Evolutionary conservation across 2,888 invertebrate species (phyloP).

Genomic region (Dryococelus australis): DNA sequence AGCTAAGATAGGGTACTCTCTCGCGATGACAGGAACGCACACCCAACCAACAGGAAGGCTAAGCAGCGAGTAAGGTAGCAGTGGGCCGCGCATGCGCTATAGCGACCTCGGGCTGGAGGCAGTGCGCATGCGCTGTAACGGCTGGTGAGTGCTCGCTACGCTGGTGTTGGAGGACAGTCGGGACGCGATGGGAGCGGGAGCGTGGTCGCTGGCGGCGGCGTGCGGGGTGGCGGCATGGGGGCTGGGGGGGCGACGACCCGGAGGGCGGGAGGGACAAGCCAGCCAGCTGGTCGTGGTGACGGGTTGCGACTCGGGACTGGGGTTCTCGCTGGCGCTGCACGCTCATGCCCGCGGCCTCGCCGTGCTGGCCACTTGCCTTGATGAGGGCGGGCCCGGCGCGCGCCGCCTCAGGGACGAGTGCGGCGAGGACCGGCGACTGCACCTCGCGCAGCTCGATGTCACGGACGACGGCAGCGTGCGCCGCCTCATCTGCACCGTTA

Average conservation of each 20-base stretch:
- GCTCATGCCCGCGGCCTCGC: conserved; percentile 53
- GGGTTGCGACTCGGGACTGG: conserved; percentile 56
- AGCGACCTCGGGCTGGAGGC: no score
- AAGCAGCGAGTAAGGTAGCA: no score
- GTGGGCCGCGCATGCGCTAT: no score
- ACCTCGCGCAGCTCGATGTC: conserved; percentile 57
- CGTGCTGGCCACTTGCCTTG: conserved; percentile 57
- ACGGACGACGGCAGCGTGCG: conserved; percentile 52
- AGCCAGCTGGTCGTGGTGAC: conserved; percentile 51
- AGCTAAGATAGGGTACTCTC: no score
- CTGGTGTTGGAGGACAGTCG: no score
- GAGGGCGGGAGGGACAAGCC: not conserved
- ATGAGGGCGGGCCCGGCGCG: conserved; percentile 51
- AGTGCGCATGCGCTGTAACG: no score
- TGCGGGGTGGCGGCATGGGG: conserved; percentile 20
- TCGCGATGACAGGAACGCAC: no score
- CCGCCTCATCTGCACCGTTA: conserved; percentile 39
- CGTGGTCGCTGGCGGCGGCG: not conserved
- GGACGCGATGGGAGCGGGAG: conserved; percentile 19
- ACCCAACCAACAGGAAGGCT: no score
- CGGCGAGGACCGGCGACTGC: conserved; percentile 46
- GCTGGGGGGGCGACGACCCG: not conserved
- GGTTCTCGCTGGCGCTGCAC: conserved; percentile 53
- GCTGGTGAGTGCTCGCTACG: no score
- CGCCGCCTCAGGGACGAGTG: conserved; percentile 45